Conservation (phyloP, 1,140 invertebrate species). For the Vollenhovia emeryi region DNA sequence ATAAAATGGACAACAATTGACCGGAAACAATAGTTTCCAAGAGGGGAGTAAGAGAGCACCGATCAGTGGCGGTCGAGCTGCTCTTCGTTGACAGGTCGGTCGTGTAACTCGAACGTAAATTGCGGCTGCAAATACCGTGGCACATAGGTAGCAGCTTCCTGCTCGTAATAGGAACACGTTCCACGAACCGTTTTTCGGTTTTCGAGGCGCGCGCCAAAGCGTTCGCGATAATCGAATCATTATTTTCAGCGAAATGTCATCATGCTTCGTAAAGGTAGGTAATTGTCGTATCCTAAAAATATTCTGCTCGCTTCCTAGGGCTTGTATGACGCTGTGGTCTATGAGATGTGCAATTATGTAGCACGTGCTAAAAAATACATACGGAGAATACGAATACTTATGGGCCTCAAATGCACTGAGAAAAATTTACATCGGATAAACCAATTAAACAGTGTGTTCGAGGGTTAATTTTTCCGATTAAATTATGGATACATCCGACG, state of each 20-base stretch:
- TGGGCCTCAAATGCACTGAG: no score
- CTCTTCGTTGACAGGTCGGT: background rate
- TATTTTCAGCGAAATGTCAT: constrained; percentile 14
- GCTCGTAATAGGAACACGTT: constrained; percentile 33
- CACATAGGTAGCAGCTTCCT: constrained; percentile 21
- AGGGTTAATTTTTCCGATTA: no score
- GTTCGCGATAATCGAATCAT: constrained; percentile 8
- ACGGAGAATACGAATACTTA: no score
- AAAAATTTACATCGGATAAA: no score
- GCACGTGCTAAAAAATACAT: background rate
- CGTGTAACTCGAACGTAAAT: constrained; percentile 37
- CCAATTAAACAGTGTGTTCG: no score
- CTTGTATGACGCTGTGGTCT: no score
- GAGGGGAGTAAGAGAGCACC: background rate
- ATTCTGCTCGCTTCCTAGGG: background rate
- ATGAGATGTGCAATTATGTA: background rate
- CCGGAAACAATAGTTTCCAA: constrained; percentile 19
- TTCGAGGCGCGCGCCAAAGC: background rate
- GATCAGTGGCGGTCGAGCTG: background rate
- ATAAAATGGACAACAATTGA: background rate
- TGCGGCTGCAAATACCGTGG: background rate
- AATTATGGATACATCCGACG: no score
- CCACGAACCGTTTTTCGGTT: constrained; percentile 35
- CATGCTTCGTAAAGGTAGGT: background rate
- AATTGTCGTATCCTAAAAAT: constrained; percentile 5